Conservation (phyloP, 2,888 invertebrate species). For the Philereme vetulata region DNA sequence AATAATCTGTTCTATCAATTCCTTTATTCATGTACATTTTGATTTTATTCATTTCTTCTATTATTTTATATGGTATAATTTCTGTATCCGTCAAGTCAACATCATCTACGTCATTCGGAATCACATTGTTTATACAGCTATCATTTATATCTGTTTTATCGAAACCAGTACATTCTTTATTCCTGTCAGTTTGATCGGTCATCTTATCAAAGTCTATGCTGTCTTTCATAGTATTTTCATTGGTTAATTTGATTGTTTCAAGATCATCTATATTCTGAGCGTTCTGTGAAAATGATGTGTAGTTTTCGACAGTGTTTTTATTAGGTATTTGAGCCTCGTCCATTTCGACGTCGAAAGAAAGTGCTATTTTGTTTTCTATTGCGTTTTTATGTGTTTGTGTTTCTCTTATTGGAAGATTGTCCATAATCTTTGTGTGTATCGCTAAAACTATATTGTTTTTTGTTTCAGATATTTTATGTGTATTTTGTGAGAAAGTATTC, state of each 20-base stretch:
- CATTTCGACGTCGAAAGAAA: background rate
- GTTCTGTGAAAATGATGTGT: conserved; percentile 1
- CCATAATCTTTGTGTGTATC: background rate
- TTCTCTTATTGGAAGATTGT: background rate
- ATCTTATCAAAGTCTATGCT: conserved; percentile 19
- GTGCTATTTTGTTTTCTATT: conserved; percentile 11
- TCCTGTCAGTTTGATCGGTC: background rate
- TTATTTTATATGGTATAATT: conserved; percentile 64
- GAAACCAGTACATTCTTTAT: conserved; percentile 17
- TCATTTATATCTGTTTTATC: conserved; percentile 10
- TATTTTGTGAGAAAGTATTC: background rate
- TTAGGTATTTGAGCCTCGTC: background rate
- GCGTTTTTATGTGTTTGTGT: background rate
- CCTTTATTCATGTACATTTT: conserved; percentile 54
- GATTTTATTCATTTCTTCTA: conserved; percentile 66
- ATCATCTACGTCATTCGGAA: conserved; percentile 30
- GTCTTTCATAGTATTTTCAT: conserved; percentile 4
- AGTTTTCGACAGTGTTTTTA: background rate
- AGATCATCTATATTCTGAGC: background rate
- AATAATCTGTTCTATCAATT: conserved; percentile 39
- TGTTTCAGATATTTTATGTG: conserved; percentile 5
- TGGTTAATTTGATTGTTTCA: background rate
- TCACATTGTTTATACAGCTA: background rate
- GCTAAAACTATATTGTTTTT: background rate
- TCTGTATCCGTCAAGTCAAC: conserved; percentile 39